phyloP scores from a whole-genome alignment of 2,888 invertebrate genomes.

The Thumatha senex region DNA sequence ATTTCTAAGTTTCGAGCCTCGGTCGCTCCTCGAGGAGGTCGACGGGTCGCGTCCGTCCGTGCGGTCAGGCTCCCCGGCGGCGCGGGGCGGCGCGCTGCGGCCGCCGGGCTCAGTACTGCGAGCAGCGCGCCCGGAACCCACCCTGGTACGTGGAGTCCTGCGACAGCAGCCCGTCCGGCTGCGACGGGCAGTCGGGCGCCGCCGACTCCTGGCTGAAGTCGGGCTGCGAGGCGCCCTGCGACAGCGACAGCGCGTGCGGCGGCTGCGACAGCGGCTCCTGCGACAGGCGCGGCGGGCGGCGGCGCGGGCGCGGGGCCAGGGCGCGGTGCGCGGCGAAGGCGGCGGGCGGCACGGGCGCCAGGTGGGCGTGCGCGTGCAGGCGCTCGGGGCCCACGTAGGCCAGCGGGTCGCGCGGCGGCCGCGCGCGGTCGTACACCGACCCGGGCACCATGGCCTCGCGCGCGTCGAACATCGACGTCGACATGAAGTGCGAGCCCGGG shows the following conservation, averaged over 20 bases:
- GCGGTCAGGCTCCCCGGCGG: constrained; percentile 72
- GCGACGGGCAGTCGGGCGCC: constrained; percentile 94
- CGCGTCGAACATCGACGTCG: constrained; percentile 98
- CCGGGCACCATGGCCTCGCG: constrained; percentile 97
- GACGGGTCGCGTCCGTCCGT: no score
- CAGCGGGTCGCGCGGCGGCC: constrained; percentile 94
- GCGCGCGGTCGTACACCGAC: constrained; percentile 94
- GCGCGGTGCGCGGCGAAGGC: constrained; percentile 97
- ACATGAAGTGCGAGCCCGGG: constrained; percentile 99
- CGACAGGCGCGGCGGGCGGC: constrained; percentile 76
- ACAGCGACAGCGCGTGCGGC: constrained; percentile 86
- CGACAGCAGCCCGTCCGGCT: constrained; percentile 96
- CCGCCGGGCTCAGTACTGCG: constrained; percentile 91
- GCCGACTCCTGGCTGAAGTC: constrained; percentile 92
- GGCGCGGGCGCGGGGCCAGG: constrained; percentile 85
- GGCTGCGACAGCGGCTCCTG: constrained; percentile 91
- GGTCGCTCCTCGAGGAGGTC: constrained; percentile 44
- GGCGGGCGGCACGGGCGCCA: constrained; percentile 95
- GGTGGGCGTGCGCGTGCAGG: constrained; percentile 88
- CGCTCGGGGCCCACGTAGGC: constrained; percentile 96
- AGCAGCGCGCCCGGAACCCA: constrained; percentile 86
- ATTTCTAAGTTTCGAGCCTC: constrained; percentile 44
- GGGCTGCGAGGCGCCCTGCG: constrained; percentile 88
- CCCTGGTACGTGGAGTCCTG: constrained; percentile 96
- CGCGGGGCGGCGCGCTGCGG: constrained; percentile 83